Percentiles rank a stretch among this genome's conserved stretches.
Conservation (phyloP, 2,113 vertebrate genomes). For the Caretta caretta region DNA sequence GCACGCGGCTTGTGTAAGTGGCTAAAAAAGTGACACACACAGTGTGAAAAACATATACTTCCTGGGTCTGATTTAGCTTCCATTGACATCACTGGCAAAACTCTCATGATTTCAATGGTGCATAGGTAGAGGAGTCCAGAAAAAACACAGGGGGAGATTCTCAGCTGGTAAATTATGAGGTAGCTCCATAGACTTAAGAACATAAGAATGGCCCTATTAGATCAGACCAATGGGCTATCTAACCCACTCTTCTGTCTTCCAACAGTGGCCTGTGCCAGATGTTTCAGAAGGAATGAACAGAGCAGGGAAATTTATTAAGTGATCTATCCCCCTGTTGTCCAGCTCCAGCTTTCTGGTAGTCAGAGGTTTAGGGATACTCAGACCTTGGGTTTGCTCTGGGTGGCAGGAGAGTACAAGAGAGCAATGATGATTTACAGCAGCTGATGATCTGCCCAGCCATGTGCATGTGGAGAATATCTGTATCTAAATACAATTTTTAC, state of each 20-base stretch:
- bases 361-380: neutral
- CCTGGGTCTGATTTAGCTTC: constrained; percentile 28
- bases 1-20: neutral
- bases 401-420: neutral
- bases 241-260: neutral
- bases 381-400: neutral
- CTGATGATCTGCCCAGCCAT: neutral
- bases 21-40: too few species aligned
- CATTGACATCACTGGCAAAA: constrained; percentile 29
- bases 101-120: constrained; percentile 16
- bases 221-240: neutral
- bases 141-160: neutral
- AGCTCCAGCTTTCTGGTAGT: neutral
- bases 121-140: constrained; percentile 12
- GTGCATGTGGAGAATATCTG: neutral
- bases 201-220: neutral
- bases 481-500: neutral
- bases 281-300: neutral
- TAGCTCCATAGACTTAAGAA: neutral
- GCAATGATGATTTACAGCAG: neutral
- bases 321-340: too few species aligned
- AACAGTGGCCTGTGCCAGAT: neutral
- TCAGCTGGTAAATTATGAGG: neutral
- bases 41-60: neutral
- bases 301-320: too few species aligned